Evolutionary conservation across 2,888 invertebrate genomes (phyloP).

Genomic region (Protonemura montana): DNA sequence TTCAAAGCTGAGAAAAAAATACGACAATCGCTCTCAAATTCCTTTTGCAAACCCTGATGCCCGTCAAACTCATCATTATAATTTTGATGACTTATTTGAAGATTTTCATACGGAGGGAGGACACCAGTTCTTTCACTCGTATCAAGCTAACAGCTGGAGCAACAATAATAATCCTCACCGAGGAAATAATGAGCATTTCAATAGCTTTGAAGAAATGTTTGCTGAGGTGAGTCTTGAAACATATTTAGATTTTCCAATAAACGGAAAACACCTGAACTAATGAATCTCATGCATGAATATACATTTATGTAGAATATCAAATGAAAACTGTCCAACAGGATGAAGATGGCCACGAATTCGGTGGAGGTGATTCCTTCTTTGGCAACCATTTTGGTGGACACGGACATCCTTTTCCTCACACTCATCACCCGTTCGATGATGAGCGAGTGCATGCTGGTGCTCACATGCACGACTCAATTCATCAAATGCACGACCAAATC

Average conservation of each 20-base stretch:
- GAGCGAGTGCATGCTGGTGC: slow-evolving; percentile 20
- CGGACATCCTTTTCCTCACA: slow-evolving; percentile 2
- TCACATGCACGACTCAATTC: not conserved
- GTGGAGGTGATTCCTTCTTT: slow-evolving; percentile 50
- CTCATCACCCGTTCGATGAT: not conserved
- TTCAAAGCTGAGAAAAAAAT: slow-evolving; percentile 48
- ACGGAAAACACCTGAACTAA: too few species aligned
- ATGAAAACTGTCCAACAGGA: too few species aligned
- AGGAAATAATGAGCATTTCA: slow-evolving; percentile 44
- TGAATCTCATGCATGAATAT: too few species aligned
- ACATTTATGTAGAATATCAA: too few species aligned
- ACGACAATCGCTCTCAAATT: slow-evolving; percentile 50
- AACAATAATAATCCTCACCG: slow-evolving; percentile 19
- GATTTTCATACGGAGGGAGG: slow-evolving; percentile 49
- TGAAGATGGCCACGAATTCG: slow-evolving; percentile 43
- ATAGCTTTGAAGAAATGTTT: slow-evolving; percentile 50
- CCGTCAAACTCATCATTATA: slow-evolving; percentile 49
- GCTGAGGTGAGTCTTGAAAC: slow-evolving; percentile 44
- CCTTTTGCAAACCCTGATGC: slow-evolving; percentile 43
- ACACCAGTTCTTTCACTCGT: slow-evolving; percentile 43
- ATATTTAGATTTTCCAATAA: slow-evolving; percentile 27
- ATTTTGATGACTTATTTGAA: slow-evolving; percentile 51
- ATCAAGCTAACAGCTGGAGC: not conserved
- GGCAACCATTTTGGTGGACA: slow-evolving; percentile 50
- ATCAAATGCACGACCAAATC: not conserved